phyloP scores from a whole-genome alignment of 1,140 invertebrate genomes.

The Aphelenchoides avenae region DNA sequence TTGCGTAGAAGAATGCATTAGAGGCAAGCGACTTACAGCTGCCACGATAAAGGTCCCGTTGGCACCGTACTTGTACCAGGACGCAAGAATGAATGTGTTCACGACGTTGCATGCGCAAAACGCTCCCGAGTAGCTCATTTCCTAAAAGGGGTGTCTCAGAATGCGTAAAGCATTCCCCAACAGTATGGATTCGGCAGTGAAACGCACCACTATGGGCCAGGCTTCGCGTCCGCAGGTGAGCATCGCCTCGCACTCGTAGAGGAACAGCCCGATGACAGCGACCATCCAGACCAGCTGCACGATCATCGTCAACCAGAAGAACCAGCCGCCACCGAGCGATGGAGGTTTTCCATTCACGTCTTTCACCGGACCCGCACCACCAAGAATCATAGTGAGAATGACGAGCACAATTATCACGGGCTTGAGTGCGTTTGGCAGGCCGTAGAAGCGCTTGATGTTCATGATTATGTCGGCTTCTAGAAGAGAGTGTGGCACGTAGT shows the following conservation, averaged over 20 bases:
- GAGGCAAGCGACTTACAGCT: conserved; percentile 21
- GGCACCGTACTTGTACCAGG: conserved; percentile 19
- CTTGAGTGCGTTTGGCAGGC: conserved; percentile 13
- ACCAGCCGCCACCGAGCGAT: conserved; percentile 34
- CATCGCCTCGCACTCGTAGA: conserved; percentile 30
- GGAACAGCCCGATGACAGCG: conserved; percentile 24
- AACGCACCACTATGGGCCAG: conserved; percentile 34
- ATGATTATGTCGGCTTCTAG: too few relatives aligned
- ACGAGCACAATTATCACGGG: conserved; percentile 13
- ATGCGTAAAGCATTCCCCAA: background rate
- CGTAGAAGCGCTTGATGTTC: conserved; percentile 9
- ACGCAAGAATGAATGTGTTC: conserved; percentile 32
- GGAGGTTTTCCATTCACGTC: background rate
- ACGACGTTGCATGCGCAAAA: conserved; percentile 28
- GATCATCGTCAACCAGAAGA: conserved; percentile 45
- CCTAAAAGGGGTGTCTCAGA: conserved; percentile 1
- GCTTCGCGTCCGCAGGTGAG: conserved; percentile 21
- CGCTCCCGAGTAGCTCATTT: conserved; percentile 37
- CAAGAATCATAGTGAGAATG: conserved; percentile 4
- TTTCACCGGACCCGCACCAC: conserved; percentile 4
- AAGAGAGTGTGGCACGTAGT: too few relatives aligned
- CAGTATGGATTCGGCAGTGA: conserved; percentile 4
- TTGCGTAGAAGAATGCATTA: conserved; percentile 12
- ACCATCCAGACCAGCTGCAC: conserved; percentile 31
- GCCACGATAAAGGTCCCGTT: conserved; percentile 23